Base-by-base conservation (phyloP, 2,113 vertebrate genomes). In the Pseudonaja textilis region DNA sequence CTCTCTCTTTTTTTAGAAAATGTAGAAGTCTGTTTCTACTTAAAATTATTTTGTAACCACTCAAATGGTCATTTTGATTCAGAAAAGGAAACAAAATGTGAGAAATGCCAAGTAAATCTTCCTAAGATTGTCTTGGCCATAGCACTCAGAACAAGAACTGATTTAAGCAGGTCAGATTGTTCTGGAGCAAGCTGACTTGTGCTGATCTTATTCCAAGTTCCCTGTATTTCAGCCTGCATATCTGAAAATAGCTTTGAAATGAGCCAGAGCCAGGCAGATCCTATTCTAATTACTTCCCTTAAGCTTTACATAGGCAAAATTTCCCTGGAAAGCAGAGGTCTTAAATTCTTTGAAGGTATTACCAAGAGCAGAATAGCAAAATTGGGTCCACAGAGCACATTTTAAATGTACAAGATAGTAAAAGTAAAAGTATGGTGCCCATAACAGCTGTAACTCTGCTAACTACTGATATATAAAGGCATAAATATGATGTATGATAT, bases 401-500 rank as follows among this genome's bases (percentile, higher is more conserved):
- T 90, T 90, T 89, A 93, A 93, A 93, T 69, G 50, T 57, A 92
- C 56, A 87, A 92, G 74, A 87, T 91, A 85, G 81, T 52, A 90
- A 89, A 87, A 47, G 56, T 45, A 93, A 89, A 92, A 86, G 54
- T 90, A 93, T 56, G 81, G 26, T 56, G 3, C 88, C 57, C 88
- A 55, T 90, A 90, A 69, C 88, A 92, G 57, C 39, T 64, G 47
- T 93, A 92, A 87, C 74, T 93, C 93, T 22, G 22, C 74, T 87
- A 69, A n/a, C 89, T 89, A 87, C 57, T 64, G 90, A 93, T 92
- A 69, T 55, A 92, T 92, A 90, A 93, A 39, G 57, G 74, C 74
- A 93, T 93, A 93, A 92, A 90, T 42, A 47, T 92, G 55, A 92
- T 90, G 55, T 92, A 87, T 89, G 89, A 93, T 69, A 29, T 47